Evolutionary conservation across 2,888 invertebrate genomes (phyloP).

Genomic region (Apotomis betuletana): DNA sequence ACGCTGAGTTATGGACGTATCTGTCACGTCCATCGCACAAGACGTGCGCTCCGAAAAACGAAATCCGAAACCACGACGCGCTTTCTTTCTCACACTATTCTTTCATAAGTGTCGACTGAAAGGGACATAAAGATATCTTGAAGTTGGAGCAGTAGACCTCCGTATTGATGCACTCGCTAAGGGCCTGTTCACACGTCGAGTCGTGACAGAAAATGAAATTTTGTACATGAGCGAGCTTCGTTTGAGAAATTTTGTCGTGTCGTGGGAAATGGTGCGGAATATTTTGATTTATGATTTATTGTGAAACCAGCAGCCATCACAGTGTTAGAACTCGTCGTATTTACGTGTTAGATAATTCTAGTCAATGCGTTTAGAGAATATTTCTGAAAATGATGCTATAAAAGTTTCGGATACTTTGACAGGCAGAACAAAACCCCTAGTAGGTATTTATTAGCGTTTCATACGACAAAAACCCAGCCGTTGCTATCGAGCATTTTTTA

Average conservation of each 20-base stretch:
- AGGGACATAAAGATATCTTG: constrained; percentile 9
- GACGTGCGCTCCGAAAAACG: constrained; percentile 20
- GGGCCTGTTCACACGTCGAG: constrained; percentile 39
- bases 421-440: no score
- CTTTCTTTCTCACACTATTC: constrained; percentile 4
- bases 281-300: constrained; percentile 15
- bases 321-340: background rate
- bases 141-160: constrained; percentile 7
- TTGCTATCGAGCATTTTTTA: background rate
- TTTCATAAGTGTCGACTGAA: background rate
- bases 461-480: no score
- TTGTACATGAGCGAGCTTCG: constrained; percentile 32
- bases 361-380: background rate
- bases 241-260: constrained; percentile 27
- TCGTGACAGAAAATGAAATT: constrained; percentile 37
- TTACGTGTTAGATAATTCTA: background rate
- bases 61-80: constrained; percentile 13
- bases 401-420: background rate
- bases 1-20: constrained; percentile 52
- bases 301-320: background rate
- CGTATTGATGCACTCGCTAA: constrained; percentile 50
- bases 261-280: constrained; percentile 30
- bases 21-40: constrained; percentile 48
- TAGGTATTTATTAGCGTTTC: no score
- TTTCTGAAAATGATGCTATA: background rate